Base-by-base conservation (phyloP, 2,888 invertebrate genomes). In the Gymnosoma rotundatum region DNA sequence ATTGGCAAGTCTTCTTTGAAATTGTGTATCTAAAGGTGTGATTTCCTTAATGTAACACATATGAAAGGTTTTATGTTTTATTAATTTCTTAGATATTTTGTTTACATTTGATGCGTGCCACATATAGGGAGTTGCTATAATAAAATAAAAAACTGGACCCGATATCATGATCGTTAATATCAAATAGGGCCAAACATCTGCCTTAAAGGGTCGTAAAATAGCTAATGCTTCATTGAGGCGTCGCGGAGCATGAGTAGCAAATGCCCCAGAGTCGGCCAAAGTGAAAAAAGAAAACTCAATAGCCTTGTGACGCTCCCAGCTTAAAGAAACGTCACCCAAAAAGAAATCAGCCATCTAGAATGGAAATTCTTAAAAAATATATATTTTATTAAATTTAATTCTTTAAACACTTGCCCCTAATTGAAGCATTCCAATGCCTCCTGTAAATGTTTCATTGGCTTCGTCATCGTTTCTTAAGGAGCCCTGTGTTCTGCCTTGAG, bases 201-300 rank as follows among this genome's bases (percentile, higher is more conserved):
- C 94, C 78, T 94, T 94, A 88, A 96, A 96, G 0, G 96, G 96
- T 66, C 96, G 93, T 84, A 96, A 93, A 21, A 96, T 93, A 12
- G 96, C 96, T 20, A 96, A 89, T 0, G 96, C 95, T 89, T 96
- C 96, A 87, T 95, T 96, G 0, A 96, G 92, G 78, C 94, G 94
- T 0, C 95, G 94, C 0, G 96, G 96, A 0, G 96, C 95, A 87
- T 96, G 96, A 0, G 96, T 96, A 1, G 95, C 93, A 88, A 96
- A 96, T 0, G 96, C 96, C 0, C 95, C 96, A 20, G 95, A 96
- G 88, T 96, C 96, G 0, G 96, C 95, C 52, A 96, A 91, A 0
- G 96, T 96, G 74, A 96, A 93, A 88, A 96, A 96, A 0, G 96
- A 95, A 92, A 96, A 96, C 88, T 96, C 96, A 0, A 95, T 95